phyloP scores from a whole-genome alignment of 2,113 vertebrate genomes.

The Bambusicola thoracicus region DNA sequence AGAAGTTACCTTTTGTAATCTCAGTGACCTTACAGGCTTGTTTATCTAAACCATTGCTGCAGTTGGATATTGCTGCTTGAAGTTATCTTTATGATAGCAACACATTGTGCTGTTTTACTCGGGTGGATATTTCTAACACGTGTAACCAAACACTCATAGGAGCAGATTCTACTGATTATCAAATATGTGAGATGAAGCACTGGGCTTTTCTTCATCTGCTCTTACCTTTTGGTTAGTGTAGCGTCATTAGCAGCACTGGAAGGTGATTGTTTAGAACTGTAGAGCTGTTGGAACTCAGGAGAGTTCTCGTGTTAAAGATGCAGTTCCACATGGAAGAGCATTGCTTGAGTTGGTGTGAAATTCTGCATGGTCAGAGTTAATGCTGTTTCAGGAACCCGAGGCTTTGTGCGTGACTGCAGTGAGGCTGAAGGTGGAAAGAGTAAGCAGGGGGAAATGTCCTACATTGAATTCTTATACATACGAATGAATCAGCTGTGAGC shows the following conservation, averaged over 20 bases:
- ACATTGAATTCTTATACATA: not conserved
- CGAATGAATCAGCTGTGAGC: not conserved
- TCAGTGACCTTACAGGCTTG: not conserved
- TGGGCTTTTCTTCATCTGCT: not conserved
- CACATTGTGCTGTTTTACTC: not conserved
- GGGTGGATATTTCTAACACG: not conserved
- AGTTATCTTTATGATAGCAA: not conserved
- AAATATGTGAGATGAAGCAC: not conserved
- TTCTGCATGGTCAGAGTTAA: not conserved
- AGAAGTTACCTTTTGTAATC: not conserved
- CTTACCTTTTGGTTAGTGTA: not conserved
- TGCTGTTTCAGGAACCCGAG: not conserved
- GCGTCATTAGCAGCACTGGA: not conserved
- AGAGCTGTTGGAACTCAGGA: not conserved
- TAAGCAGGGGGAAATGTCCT: not conserved
- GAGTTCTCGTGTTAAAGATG: not conserved
- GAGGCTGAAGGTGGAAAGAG: not conserved
- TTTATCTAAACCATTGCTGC: not conserved
- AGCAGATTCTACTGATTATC: not conserved
- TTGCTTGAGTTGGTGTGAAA: not conserved
- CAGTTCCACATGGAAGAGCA: not conserved
- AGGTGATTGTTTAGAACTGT: not conserved
- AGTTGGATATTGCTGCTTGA: not conserved
- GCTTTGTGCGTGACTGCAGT: not conserved
- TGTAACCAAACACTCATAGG: not conserved